Evolutionary conservation across 2,888 invertebrate species (phyloP).

Genomic region (Temnothorax ravouxi): DNA sequence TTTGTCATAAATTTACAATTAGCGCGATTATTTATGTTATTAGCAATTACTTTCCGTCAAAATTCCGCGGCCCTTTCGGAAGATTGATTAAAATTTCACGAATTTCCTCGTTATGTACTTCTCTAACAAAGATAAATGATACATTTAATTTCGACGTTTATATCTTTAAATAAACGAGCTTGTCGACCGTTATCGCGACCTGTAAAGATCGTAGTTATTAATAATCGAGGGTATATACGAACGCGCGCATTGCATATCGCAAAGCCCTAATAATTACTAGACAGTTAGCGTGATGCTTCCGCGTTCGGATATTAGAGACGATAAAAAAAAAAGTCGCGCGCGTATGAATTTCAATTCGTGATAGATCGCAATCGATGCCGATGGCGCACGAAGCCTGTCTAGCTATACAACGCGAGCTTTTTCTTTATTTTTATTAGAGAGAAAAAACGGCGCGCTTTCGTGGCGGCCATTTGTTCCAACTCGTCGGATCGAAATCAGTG

Average conservation of each 20-base stretch:
- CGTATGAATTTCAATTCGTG: constrained; percentile 75
- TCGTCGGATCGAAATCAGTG: constrained; percentile 64
- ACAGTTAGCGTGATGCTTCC: constrained; percentile 54
- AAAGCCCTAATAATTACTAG: constrained; percentile 59
- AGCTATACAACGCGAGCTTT: constrained; percentile 33
- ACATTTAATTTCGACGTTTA: constrained; percentile 26
- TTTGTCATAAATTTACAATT: not conserved
- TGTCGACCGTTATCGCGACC: constrained; percentile 26
- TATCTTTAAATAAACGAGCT: constrained; percentile 27
- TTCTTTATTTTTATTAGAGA: constrained; percentile 56
- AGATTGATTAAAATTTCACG: not conserved
- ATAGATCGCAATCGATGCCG: constrained; percentile 57
- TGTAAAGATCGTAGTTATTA: constrained; percentile 17
- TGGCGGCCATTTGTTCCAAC: constrained; percentile 55
- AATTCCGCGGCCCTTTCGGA: not conserved
- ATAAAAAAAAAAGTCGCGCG: constrained; percentile 42
- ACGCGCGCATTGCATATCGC: constrained; percentile 9
- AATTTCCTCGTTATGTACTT: not conserved
- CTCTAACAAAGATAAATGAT: not conserved
- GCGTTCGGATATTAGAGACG: constrained; percentile 24
- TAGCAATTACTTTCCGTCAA: not conserved
- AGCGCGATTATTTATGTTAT: not conserved
- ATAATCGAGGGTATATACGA: constrained; percentile 16
- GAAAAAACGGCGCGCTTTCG: constrained; percentile 44
- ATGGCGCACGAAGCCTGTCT: constrained; percentile 34